These are phyloP conservation scores for Pomatorhinus ruficollis DNA, from an alignment of 2,113 vertebrate genomes.

Conservation along the genomic window DNA sequence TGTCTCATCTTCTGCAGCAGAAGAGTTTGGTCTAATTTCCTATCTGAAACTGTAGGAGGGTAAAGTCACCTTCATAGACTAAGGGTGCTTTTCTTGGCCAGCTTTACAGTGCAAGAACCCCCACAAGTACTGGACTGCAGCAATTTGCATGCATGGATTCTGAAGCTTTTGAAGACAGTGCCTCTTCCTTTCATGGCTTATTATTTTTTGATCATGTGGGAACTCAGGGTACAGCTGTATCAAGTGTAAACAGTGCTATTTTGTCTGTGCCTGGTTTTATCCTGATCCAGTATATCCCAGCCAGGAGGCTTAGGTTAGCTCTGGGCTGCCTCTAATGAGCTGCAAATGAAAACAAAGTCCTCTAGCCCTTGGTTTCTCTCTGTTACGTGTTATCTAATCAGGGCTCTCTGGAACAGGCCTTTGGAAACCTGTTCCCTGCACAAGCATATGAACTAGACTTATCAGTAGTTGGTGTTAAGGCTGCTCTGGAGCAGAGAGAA, in stretches of 20 bases:
- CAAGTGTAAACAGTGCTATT: neutral
- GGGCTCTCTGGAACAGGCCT: neutral
- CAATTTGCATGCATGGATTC: neutral
- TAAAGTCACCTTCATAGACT: neutral
- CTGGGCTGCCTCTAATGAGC: constrained; percentile 22
- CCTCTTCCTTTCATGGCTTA: neutral
- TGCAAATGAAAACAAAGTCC: constrained; percentile 51
- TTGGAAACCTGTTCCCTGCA: neutral
- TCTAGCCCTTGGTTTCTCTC: neutral
- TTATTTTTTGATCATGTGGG: neutral
- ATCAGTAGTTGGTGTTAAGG: neutral
- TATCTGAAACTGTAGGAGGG: neutral
- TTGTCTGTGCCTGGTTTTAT: constrained; percentile 33
- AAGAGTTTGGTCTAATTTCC: neutral
- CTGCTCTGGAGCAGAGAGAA: neutral
- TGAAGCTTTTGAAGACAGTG: neutral
- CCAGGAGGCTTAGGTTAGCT: constrained; percentile 24
- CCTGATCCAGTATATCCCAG: neutral
- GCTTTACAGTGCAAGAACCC: neutral
- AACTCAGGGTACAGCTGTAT: neutral
- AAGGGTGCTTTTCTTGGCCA: neutral
- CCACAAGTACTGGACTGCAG: neutral
- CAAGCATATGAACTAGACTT: neutral
- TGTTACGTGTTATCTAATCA: constrained; percentile 31
- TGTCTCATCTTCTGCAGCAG: neutral